Evolutionary conservation across 2,888 invertebrate genomes (phyloP).

Genomic region (Siphlonurus alternatus): DNA sequence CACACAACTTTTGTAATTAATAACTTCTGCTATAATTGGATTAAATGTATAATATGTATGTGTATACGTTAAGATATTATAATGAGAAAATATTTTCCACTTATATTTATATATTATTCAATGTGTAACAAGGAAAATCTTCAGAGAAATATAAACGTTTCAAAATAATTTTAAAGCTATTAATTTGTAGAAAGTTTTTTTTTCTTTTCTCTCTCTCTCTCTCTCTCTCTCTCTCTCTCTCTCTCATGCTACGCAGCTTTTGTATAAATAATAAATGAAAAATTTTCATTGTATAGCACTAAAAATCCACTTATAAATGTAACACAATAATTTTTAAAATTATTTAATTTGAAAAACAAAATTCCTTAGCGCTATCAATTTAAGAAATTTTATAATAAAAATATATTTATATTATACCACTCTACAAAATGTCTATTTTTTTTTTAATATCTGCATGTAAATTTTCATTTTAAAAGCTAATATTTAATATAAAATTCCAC

Average conservation of each 20-base stretch:
- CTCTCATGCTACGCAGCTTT: too few species aligned
- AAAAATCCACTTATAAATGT: background rate
- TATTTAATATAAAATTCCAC: too few species aligned
- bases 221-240: background rate
- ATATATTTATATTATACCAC: too few species aligned
- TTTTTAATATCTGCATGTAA: too few species aligned
- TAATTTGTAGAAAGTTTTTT: background rate
- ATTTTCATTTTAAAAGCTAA: too few species aligned
- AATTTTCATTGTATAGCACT: background rate
- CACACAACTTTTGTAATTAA: background rate
- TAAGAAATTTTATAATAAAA: too few species aligned
- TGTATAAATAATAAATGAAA: background rate
- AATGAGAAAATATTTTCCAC: background rate
- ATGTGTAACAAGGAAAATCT: background rate
- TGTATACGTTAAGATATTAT: background rate
- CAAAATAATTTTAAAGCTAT: background rate
- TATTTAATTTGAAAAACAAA: background rate
- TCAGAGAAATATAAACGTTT: background rate
- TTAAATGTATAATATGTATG: too few species aligned
- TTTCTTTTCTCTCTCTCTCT: background rate
- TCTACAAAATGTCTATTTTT: too few species aligned
- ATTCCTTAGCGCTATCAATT: background rate
- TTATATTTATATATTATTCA: background rate
- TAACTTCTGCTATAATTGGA: background rate
- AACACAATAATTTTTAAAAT: background rate